Evolutionary conservation across 2,113 vertebrate species (phyloP).

Genomic region (Poeciliopsis occidentalis): DNA sequence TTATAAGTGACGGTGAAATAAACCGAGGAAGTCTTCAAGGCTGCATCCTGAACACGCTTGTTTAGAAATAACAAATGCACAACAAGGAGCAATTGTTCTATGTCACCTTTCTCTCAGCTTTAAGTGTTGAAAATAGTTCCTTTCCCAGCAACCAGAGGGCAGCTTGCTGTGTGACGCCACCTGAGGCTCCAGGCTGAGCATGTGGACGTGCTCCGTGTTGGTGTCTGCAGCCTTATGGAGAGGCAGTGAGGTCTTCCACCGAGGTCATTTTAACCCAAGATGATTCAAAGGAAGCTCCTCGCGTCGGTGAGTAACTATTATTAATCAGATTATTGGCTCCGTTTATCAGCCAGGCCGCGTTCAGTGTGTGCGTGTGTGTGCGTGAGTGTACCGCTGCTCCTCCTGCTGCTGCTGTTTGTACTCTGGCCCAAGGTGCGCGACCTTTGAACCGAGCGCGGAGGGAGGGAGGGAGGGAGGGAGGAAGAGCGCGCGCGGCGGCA

Average conservation of each 20-base stretch:
- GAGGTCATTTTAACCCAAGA: neutral
- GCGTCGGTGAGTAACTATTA: neutral
- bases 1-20: too few relatives aligned
- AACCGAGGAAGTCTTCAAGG: too few relatives aligned
- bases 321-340: neutral
- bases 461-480: neutral
- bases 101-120: too few relatives aligned
- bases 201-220: neutral
- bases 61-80: neutral
- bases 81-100: neutral
- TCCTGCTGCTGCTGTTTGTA: neutral
- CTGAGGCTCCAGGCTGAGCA: neutral
- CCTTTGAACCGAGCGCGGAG: slow-evolving; percentile 44
- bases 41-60: neutral
- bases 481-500: neutral
- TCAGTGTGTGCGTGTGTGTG: too few relatives aligned
- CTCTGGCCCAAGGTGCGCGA: slow-evolving; percentile 32
- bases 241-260: neutral
- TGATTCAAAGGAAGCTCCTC: neutral
- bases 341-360: neutral
- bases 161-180: neutral
- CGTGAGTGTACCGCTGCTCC: too few relatives aligned
- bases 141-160: slow-evolving; percentile 42
- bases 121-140: neutral
- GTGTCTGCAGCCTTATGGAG: too few relatives aligned